Evolutionary conservation across 1,140 invertebrate species (phyloP), one percentile per base, ranked within the genome.

Genomic region (Ostrea denselamellosa): DNA sequence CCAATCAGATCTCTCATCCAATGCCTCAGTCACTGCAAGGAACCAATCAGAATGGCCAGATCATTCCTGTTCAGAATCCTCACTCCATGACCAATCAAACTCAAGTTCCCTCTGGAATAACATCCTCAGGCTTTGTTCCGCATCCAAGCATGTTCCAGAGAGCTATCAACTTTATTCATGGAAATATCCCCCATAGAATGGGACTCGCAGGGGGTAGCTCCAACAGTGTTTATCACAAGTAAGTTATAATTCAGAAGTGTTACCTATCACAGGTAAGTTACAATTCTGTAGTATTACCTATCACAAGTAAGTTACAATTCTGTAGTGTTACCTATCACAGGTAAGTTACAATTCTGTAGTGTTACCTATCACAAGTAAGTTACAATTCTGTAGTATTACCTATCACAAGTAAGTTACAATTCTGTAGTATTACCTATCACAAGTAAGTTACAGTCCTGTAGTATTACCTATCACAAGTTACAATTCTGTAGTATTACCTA

Each of bases 21-120:
- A 25, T 77, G 56, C 56, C 56, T 62, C 56, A 62, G 25, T 77
- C 68, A 3, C 68, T 28, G 25, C 68, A 77, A 34, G 25, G 12
- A 77, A 14, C 68, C 68, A 77, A 17, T 28, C 68, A 77, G 68
- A 77, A 77, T 28, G 25, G 25, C 68, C 68, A 77, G 68, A 28
- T 22, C 22, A 28, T 77, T 9, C 65, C n/a, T 10, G 10, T 58
- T 58, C 68, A 28, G 25, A 77, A 28, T 77, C 56, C 68, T 10
- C 68, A 77, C 22, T 28, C 25, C 25, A 14, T 34, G 10, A 34
- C 25, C 14, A 28, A 77, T 62, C 56, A 62, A n/a, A 62, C n/a
- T 4, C 68, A 22, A 44, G 9, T 34, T 14, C 25, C 68, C 8
- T 77, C 68, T 77, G 68, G 68, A 4, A 77, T 77, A 22, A 34